Percentiles rank a stretch among this genome's conserved stretches.
These are phyloP conservation scores for Subacronicta megacephala DNA, from an alignment of 2,888 invertebrate genomes.

Conservation along the genomic window DNA sequence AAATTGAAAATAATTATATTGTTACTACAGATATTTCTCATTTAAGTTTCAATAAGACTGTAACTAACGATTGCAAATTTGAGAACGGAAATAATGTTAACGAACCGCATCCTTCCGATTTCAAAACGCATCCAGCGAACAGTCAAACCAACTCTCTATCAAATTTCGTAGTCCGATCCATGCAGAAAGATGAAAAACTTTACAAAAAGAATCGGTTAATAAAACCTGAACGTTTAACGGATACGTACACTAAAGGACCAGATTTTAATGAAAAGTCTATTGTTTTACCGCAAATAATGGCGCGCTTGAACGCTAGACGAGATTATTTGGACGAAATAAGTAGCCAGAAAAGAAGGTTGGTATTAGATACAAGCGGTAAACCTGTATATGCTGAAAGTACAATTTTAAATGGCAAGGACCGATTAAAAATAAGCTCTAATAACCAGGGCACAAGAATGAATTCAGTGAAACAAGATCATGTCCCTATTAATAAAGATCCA, in stretches of 20 bases:
- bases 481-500: background rate
- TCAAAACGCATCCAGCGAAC: background rate
- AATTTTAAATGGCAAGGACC: background rate
- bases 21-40: conserved; percentile 7
- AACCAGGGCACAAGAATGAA: background rate
- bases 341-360: conserved; percentile 12
- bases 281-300: conserved; percentile 64
- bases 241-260: conserved; percentile 62
- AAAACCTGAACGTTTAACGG: conserved; percentile 48
- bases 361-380: conserved; percentile 26
- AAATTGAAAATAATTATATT: background rate
- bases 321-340: conserved; percentile 19
- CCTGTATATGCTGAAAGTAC: background rate
- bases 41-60: background rate
- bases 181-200: conserved; percentile 59
- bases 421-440: conserved; percentile 1
- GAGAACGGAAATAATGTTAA: background rate
- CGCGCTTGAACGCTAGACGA: conserved; percentile 52
- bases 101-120: background rate
- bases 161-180: conserved; percentile 32
- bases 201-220: conserved; percentile 54
- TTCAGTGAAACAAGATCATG: background rate
- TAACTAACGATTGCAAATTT: background rate
- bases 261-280: conserved; percentile 63
- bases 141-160: conserved; percentile 9